Percentiles rank a stretch among this genome's conserved stretches.
These are phyloP conservation scores for Drosophila pallidifrons DNA, from an alignment of 1,140 invertebrate genomes.

Conservation along the genomic window DNA sequence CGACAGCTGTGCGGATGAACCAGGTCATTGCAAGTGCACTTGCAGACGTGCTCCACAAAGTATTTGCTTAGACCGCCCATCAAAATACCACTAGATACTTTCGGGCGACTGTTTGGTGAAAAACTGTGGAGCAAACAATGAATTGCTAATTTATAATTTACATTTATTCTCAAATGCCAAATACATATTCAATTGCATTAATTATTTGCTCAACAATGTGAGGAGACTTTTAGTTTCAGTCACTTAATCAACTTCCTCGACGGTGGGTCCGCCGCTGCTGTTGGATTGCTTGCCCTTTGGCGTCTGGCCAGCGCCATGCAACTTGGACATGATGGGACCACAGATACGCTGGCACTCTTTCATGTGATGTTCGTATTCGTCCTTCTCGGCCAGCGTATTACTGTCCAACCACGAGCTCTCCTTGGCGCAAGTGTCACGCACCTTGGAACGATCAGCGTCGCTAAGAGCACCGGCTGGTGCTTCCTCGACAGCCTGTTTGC, in stretches of 20 bases:
- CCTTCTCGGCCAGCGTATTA: constrained; percentile 90
- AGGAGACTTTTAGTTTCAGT: background rate
- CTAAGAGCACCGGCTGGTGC: constrained; percentile 88
- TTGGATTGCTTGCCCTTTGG: constrained; percentile 74
- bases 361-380: constrained; percentile 91
- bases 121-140: background rate
- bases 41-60: constrained; percentile 34
- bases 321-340: constrained; percentile 91
- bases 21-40: constrained; percentile 46
- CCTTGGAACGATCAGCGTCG: constrained; percentile 87
- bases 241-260: constrained; percentile 78
- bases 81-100: constrained; percentile 13
- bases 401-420: constrained; percentile 87
- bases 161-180: constrained; percentile 36
- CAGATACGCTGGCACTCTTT: constrained; percentile 91
- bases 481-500: constrained; percentile 91
- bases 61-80: constrained; percentile 58
- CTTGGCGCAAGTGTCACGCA: constrained; percentile 87
- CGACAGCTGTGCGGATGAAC: constrained; percentile 52
- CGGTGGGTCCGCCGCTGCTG: constrained; percentile 65
- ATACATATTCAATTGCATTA: constrained; percentile 35
- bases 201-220: background rate
- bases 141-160: constrained; percentile 34
- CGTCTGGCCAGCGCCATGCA: constrained; percentile 86
- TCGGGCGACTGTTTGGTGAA: background rate